Base-by-base conservation (phyloP, 2,888 invertebrate species). In the Stegophylla sp. region DNA sequence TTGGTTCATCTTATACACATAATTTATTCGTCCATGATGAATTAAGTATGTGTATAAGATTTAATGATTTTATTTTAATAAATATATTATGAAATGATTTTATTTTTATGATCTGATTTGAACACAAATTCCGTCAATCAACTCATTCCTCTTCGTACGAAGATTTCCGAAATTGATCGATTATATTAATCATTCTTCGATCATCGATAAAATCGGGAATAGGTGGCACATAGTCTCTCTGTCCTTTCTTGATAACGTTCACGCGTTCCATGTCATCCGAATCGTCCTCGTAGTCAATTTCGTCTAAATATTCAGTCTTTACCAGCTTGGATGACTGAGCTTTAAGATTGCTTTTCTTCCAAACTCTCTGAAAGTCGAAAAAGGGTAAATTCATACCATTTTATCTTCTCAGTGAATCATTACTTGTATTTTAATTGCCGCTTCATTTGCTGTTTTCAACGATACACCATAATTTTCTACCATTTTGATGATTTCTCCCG, bases 221-320 rank as follows among this genome's bases (percentile, higher is more conserved):
- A 3, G 76, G 76, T 7, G 76, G 76, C n/a, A 76, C 76, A 23
- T 76, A 76, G 4, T 76, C 20, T 9, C 43, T 53, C 15, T 76
- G 76, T 12, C 66, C 43, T 43, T 64, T 64, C 15, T 12, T 76
- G 0, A 66, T 56, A 12, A 76, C 53, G 4, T 76, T 76, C 12
- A 67, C 66, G 2, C 67, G 26, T 45, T 67, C 66, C 53, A 43
- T 28, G 20, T 76, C 74, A 15, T 74, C 67, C 3, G 66, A 76
- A 20, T 56, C 67, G 41, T 53, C 15, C 23, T 76, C 56, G n/a
- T n/a, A 41, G 3, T 76, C 56, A 0, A 43, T 7, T 56, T 76
- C 76, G 0, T 61, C 26, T 3, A n/a, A 28, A 17, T 4, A 17
- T 0, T 51, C 51, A 1, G n/a, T 20, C 7, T 20, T n/a, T 15